Evolutionary conservation across 2,113 vertebrate genomes (phyloP), one percentile per base, ranked within the genome.

Genomic region (Nyctereutes procyonoides): DNA sequence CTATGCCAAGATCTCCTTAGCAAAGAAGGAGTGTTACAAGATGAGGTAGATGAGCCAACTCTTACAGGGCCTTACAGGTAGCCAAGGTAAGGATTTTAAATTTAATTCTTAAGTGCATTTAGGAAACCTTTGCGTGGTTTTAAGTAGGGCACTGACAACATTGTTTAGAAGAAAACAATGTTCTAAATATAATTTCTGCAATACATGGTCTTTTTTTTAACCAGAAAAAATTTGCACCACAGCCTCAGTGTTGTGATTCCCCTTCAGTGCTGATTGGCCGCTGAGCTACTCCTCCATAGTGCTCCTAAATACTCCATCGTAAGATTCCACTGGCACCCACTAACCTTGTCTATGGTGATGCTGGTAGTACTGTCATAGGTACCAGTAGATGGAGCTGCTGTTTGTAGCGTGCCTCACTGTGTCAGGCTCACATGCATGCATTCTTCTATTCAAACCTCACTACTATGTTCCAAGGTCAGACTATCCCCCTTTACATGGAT

Each of bases 401-500:
- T 3, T 19, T 0, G 2, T 35, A 14, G 0, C 6, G 2, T 51
- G 38, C 56, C 62, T 62, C 26, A 79, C 48, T 1, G 0, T 17
- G 16, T 26, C 16, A 67, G 67, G 12, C 5, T 85, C 17, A 62
- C 2, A 0, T n/a, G 20, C 43, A 3, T 38, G 16, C 53, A 3
- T 58, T 56, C 2, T 63, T 79, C 79, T 73, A 91, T 24, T 53
- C 24, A 82, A 6, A 19, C 30, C 6, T 85, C 58, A 77, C 15
- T 32, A 14, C 53, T 43, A 13, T 56, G 20, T 88, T 32, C 10
- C 73, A 35, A 35, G 20, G 11, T 53, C 28, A 3, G 60, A 14
- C 56, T 12, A 53, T 30, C 26, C 32, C 9, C 20, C 32, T 88
- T 69, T 93, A 16, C 74, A 93, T 24, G 4, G 32, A 51, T 20